Conservation (phyloP, 2,113 vertebrate genomes). For the Amazona guildingii region DNA sequence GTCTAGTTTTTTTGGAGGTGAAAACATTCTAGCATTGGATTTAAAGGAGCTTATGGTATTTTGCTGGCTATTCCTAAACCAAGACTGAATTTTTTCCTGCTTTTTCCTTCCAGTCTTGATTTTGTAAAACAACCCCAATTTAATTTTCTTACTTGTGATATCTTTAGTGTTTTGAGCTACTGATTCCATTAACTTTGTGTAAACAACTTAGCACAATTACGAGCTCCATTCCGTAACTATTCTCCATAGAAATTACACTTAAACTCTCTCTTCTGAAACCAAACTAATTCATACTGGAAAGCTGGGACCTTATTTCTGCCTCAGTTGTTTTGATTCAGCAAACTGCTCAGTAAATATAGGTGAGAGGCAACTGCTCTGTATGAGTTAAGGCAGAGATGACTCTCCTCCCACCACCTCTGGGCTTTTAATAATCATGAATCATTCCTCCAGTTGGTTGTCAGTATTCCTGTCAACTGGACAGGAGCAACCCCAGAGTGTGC, state of each 20-base stretch:
- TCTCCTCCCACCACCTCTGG: neutral
- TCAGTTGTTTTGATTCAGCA: neutral
- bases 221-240: neutral
- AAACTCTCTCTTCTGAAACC: neutral
- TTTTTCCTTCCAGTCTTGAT: neutral
- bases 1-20: neutral
- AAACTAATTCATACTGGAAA: neutral
- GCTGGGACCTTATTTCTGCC: neutral
- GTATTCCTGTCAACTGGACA: neutral
- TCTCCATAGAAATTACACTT: neutral
- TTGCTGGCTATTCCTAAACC: neutral
- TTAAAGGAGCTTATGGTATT: neutral
- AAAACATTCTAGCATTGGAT: neutral
- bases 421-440: slow-evolving; percentile 33
- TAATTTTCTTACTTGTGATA: neutral
- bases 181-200: neutral
- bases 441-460: neutral
- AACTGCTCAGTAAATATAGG: slow-evolving; percentile 12
- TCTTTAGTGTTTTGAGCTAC: neutral
- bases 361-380: neutral
- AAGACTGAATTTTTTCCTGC: neutral
- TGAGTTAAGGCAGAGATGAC: neutral
- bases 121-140: neutral
- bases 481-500: neutral
- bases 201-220: neutral